Conservation (phyloP, 2,888 invertebrate genomes). For the Sarcophaga variegata region DNA sequence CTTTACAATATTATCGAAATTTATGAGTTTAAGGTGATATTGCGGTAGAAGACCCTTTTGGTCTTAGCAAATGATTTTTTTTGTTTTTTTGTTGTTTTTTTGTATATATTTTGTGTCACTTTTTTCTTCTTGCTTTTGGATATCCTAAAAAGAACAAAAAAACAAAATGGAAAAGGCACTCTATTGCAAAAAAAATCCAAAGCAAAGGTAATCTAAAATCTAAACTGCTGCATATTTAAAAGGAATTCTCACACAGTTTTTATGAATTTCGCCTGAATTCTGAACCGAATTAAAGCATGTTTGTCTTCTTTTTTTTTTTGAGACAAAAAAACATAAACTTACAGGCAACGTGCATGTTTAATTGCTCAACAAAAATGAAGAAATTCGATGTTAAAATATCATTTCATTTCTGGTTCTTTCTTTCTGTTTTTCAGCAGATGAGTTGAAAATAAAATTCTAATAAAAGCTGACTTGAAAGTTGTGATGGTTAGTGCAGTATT, state of each 20-base stretch:
- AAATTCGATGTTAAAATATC: background rate
- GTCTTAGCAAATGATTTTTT: too few species aligned
- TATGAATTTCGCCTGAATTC: too few species aligned
- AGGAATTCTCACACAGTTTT: background rate
- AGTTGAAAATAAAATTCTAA: background rate
- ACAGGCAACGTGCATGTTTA: slow-evolving; percentile 49
- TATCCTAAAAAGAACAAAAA: background rate
- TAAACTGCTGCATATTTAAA: background rate
- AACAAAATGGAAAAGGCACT: background rate
- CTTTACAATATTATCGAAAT: too few species aligned
- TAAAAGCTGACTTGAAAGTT: background rate
- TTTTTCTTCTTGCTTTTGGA: background rate
- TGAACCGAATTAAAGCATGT: background rate
- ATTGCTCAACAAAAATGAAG: slow-evolving; percentile 45
- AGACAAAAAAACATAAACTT: slow-evolving; percentile 8
- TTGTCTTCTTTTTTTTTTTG: background rate
- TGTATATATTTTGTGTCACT: too few species aligned
- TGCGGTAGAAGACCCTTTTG: too few species aligned
- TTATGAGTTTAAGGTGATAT: too few species aligned
- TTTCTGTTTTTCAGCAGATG: background rate
- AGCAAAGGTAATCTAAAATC: slow-evolving; percentile 12
- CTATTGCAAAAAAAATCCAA: slow-evolving; percentile 1
- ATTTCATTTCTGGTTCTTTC: background rate
- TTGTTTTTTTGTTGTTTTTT: too few species aligned
- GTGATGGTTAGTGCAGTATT: too few species aligned